Evolutionary conservation across 1,140 invertebrate species (phyloP).

Genomic region (Cotesia chilonis): DNA sequence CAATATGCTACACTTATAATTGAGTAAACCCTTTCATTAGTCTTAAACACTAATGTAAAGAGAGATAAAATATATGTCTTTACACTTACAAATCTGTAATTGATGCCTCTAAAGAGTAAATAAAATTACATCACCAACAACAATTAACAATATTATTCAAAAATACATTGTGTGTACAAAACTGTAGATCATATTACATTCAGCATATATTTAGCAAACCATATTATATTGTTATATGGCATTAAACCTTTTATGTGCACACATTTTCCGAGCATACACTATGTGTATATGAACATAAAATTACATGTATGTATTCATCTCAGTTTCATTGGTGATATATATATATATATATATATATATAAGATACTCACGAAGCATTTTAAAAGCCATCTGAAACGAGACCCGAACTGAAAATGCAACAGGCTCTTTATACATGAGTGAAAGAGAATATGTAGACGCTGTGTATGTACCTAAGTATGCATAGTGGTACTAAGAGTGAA

Average conservation of each 20-base stretch:
- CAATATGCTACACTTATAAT: too few species aligned
- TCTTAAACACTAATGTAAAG: too few species aligned
- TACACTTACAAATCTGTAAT: background rate
- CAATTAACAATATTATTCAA: background rate
- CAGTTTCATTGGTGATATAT: constrained; percentile 16
- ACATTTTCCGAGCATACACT: background rate
- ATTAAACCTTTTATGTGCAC: constrained; percentile 42
- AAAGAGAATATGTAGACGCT: too few species aligned
- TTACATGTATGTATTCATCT: constrained; percentile 2
- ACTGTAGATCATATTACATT: constrained; percentile 23
- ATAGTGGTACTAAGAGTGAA: background rate
- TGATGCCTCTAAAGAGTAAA: background rate
- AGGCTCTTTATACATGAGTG: background rate
- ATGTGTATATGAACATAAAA: background rate
- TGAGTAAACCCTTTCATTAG: too few species aligned
- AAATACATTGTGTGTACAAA: background rate
- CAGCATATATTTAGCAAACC: constrained; percentile 48
- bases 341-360: constrained; percentile 2
- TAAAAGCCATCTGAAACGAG: constrained; percentile 14
- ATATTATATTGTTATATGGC: constrained; percentile 55
- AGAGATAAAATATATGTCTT: background rate
- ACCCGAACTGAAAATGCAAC: constrained; percentile 9
- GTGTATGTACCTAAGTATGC: background rate
- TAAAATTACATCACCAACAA: background rate
- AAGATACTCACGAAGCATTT: constrained; percentile 3